These are phyloP conservation scores for Wiebesia pumilae DNA, from an alignment of 1,140 invertebrate species.

Conservation along the genomic window DNA sequence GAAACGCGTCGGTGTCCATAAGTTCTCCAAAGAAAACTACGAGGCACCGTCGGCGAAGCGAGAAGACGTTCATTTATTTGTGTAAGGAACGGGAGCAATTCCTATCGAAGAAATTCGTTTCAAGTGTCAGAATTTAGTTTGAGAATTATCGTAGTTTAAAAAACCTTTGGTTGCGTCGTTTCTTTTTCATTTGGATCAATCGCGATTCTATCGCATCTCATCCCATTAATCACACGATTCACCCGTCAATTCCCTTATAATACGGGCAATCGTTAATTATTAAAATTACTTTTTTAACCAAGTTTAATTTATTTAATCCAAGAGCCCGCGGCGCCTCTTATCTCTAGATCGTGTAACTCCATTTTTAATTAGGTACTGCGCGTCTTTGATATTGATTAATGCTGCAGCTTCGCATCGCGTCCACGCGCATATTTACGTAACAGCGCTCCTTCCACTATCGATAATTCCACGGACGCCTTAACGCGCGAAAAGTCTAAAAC, in stretches of 20 bases:
- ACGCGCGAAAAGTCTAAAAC: no score
- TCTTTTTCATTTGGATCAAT: no score
- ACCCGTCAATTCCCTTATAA: background rate
- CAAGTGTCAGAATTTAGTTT: no score
- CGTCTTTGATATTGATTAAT: background rate
- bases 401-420: background rate
- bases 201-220: background rate
- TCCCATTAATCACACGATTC: background rate
- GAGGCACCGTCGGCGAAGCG: no score
- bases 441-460: no score
- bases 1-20: slow-evolving; percentile 20
- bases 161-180: no score
- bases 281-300: background rate
- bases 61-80: background rate
- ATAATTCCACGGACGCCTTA: no score
- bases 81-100: background rate
- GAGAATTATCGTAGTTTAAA: no score
- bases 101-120: background rate
- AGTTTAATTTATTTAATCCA: background rate
- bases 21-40: background rate
- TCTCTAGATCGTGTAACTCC: background rate
- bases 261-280: background rate
- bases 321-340: no score
- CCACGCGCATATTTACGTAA: background rate
- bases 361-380: background rate